These are phyloP conservation scores for Pomatostomus ruficeps DNA, from an alignment of 2,113 vertebrate species.

Conservation along the genomic window DNA sequence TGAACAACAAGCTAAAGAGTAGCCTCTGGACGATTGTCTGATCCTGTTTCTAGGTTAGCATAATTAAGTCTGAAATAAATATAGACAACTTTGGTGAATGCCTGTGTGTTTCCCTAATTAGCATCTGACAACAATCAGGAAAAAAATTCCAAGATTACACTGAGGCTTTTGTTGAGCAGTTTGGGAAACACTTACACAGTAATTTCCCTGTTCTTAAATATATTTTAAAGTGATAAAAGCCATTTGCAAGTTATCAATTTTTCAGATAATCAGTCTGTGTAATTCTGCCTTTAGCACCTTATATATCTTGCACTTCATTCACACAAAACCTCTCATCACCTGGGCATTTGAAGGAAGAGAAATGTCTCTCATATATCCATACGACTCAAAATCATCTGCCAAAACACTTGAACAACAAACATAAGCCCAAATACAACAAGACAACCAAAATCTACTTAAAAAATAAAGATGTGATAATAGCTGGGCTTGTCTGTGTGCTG, in stretches of 20 bases:
- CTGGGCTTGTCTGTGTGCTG: not conserved
- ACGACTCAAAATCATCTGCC: not conserved
- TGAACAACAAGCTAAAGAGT: not conserved
- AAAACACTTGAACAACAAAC: not conserved
- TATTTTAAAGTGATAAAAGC: not conserved
- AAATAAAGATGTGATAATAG: not conserved
- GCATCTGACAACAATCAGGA: not conserved
- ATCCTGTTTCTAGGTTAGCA: not conserved
- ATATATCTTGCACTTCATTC: not conserved
- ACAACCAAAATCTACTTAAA: not conserved
- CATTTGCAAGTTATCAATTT: not conserved
- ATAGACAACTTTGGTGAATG: not conserved
- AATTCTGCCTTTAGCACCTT: not conserved
- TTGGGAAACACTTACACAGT: not conserved
- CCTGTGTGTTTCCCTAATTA: not conserved
- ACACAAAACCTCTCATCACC: not conserved
- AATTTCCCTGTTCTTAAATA: not conserved
- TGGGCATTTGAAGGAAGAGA: not conserved
- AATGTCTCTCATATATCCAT: not conserved
- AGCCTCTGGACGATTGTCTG: not conserved
- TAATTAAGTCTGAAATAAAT: not conserved
- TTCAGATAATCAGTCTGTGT: not conserved
- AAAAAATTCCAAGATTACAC: not conserved
- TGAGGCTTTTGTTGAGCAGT: not conserved
- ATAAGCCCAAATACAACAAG: not conserved